Percentiles rank a stretch among this genome's conserved stretches.
Evolutionary conservation across 2,797 vertebrate species (phyloP).

Genomic region (Mycteria americana): DNA sequence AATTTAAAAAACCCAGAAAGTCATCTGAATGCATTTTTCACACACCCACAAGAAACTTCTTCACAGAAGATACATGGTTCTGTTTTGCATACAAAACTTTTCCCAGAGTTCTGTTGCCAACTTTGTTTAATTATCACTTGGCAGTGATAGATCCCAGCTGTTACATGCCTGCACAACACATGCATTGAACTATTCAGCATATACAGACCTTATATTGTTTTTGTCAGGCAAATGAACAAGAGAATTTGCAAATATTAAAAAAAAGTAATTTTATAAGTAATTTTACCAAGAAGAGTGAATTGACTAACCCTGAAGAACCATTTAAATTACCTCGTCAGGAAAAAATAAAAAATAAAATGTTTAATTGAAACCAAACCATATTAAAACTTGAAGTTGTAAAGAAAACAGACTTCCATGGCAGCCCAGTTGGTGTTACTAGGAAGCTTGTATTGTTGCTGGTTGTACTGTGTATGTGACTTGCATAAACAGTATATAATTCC

Average conservation of each 20-base stretch:
- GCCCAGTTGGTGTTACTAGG: neutral
- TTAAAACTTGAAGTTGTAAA: neutral
- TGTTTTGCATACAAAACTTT: slow-evolving; percentile 44
- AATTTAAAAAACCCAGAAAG: neutral
- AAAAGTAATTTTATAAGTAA: neutral
- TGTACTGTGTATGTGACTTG: neutral
- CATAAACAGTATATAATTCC: neutral
- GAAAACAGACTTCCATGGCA: neutral
- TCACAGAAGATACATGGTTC: slow-evolving; percentile 1
- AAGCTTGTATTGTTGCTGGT: neutral
- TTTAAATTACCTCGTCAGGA: neutral
- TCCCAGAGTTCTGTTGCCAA: slow-evolving; percentile 4
- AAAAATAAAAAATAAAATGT: neutral
- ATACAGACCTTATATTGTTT: neutral
- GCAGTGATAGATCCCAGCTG: slow-evolving; percentile 52
- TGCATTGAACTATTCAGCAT: neutral
- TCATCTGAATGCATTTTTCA: neutral
- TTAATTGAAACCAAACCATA: neutral
- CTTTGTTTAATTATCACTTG: slow-evolving; percentile 53
- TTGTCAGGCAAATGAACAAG: neutral
- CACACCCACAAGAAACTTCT: neutral
- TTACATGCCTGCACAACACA: slow-evolving; percentile 24
- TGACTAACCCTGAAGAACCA: neutral
- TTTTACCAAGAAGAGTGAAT: neutral
- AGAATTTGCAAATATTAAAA: neutral